Conservation (phyloP, 2,888 invertebrate species). For the Lysandra bellargus region DNA sequence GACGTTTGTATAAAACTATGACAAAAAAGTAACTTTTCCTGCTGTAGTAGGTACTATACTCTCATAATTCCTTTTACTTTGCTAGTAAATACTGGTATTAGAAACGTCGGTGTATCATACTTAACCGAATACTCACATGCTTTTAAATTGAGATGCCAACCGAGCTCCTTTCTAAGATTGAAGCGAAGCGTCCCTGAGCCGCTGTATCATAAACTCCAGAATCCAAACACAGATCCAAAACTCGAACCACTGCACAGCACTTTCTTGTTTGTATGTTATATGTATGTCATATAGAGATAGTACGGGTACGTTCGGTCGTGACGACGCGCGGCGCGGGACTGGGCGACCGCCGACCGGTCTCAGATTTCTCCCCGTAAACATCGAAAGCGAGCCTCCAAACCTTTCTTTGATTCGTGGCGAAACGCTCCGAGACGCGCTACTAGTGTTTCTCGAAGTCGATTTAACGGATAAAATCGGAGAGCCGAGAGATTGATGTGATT, state of each 20-base stretch:
- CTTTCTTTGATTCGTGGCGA: conserved; percentile 72
- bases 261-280: conserved; percentile 40
- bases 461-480: too few species aligned
- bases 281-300: neutral
- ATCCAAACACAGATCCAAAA: conserved; percentile 61
- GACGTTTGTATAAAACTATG: neutral
- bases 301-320: conserved; percentile 45
- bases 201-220: conserved; percentile 51
- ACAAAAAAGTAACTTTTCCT: neutral
- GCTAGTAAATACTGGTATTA: neutral
- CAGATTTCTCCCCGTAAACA: conserved; percentile 79
- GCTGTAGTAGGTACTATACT: neutral
- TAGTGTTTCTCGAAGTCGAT: conserved; percentile 45
- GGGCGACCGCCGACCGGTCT: conserved; percentile 60
- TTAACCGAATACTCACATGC: conserved; percentile 27
- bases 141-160: conserved; percentile 41
- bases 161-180: conserved; percentile 46
- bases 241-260: conserved; percentile 53
- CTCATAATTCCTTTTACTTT: neutral
- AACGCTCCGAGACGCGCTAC: conserved; percentile 59
- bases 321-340: conserved; percentile 58
- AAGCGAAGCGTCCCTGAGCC: conserved; percentile 54
- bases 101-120: conserved; percentile 11
- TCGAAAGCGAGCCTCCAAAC: conserved; percentile 74
- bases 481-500: too few species aligned